A percentile compares a stretch with the other conserved stretches of the same genome.
phyloP scores from a whole-genome alignment of 2,888 invertebrate genomes.

The Chirona hameri region DNA sequence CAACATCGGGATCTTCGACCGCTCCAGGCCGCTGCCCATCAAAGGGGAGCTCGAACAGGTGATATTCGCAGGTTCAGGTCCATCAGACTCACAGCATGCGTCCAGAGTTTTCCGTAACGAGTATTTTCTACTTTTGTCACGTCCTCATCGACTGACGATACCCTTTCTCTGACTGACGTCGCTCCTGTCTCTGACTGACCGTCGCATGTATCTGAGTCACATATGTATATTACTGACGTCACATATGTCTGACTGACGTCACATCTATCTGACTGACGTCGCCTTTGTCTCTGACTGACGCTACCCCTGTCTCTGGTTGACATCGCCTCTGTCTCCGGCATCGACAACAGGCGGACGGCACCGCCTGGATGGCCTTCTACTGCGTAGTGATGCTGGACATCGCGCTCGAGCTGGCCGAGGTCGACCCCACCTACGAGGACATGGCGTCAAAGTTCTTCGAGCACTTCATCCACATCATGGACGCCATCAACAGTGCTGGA shows the following conservation, averaged over 20 bases:
- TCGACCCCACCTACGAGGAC: slow-evolving; percentile 47
- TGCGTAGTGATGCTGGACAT: slow-evolving; percentile 46
- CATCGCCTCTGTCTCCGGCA: neutral
- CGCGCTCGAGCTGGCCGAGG: slow-evolving; percentile 46
- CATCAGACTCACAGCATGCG: too few relatives aligned
- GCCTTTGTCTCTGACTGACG: neutral
- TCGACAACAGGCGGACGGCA: slow-evolving; percentile 46
- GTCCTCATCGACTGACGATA: too few relatives aligned
- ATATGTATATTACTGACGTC: too few relatives aligned
- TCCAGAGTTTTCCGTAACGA: too few relatives aligned
- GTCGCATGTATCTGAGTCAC: too few relatives aligned
- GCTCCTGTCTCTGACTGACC: too few relatives aligned
- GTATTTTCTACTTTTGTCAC: too few relatives aligned
- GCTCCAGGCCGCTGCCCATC: slow-evolving; percentile 43
- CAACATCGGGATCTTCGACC: slow-evolving; percentile 47
- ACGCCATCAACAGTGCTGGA: slow-evolving; percentile 46
- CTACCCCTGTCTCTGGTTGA: too few relatives aligned
- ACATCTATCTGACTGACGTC: neutral
- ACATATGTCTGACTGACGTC: too few relatives aligned
- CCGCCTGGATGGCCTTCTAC: slow-evolving; percentile 49
- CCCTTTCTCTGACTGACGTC: too few relatives aligned
- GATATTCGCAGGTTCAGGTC: too few relatives aligned
- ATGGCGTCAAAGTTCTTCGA: slow-evolving; percentile 49
- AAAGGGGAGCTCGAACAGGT: slow-evolving; percentile 39
- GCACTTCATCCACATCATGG: slow-evolving; percentile 47